Conservation (phyloP, 1,140 invertebrate genomes). For the Sycophila sp. region DNA sequence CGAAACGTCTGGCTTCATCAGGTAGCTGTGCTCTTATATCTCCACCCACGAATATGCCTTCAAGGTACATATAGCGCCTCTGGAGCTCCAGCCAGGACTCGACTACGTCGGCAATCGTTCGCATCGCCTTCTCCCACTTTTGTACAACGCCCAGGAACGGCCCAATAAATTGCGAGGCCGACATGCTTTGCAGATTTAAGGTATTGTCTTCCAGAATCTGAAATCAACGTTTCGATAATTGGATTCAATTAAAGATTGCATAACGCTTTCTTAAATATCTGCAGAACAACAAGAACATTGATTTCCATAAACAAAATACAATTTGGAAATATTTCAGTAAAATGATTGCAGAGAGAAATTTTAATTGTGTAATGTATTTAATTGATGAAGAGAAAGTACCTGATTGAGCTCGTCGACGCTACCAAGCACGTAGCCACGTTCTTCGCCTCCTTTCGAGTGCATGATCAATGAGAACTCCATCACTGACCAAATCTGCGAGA, state of each 20-base stretch:
- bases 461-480: conserved; percentile 78
- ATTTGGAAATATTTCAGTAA: too few relatives aligned
- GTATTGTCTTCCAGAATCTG: conserved; percentile 82
- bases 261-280: too few relatives aligned
- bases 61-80: conserved; percentile 89
- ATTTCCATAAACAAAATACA: too few relatives aligned
- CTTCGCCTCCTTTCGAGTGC: conserved; percentile 71
- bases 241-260: neutral
- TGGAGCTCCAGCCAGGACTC: conserved; percentile 87
- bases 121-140: conserved; percentile 84
- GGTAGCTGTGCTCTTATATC: conserved; percentile 87
- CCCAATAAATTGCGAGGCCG: conserved; percentile 87
- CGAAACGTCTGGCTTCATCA: conserved; percentile 89
- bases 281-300: too few relatives aligned
- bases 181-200: conserved; percentile 91
- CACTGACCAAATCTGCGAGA: conserved; percentile 78
- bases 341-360: too few relatives aligned
- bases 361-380: neutral
- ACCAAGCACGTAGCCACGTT: conserved; percentile 79
- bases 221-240: neutral
- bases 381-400: conserved; percentile 48
- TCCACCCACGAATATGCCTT: conserved; percentile 89
- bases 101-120: conserved; percentile 84
- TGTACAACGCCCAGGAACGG: conserved; percentile 84
- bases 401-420: conserved; percentile 83